Evolutionary conservation across 2,888 invertebrate genomes (phyloP), one percentile per base, ranked within the genome.

Genomic region (Drosophila percnosoma): DNA sequence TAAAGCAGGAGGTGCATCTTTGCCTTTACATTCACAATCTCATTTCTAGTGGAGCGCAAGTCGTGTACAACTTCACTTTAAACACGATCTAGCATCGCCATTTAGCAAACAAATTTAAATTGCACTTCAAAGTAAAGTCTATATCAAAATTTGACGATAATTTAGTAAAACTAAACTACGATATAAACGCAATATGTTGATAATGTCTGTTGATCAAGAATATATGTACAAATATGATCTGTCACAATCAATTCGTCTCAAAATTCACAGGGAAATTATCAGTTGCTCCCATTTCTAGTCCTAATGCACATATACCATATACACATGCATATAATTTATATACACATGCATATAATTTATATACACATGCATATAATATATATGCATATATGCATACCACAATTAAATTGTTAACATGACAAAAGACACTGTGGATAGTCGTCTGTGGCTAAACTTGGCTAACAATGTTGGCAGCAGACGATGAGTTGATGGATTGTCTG

Each of bases 401-500:
- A 52, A 33, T 33, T 8, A 29, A 33, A 31, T 27, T 11, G 52
- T 21, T 21, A 27, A 36, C 31, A 27, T 51, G 48, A 11, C 42
- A 72, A 53, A 59, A 40, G 34, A 61, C 15, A 51, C 29, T 31
- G 29, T 53, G 24, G 33, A 11, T 31, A 29, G 21, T 6, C 42
- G 33, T 54, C 42, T 51, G 62, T n/a, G 27, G 15, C 34, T 11
- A 31, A 70, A 74, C 67, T 66, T 78, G 54, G 52, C 74, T 36
- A 70, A 70, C 78, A 79, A 73, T 58, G 70, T 81, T 79, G 73
- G 48, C 55, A 52, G 58, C 62, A 75, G 59, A 49, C 67, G 52
- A 36, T 65, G 55, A 68, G 83, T 83, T 83, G 89, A 88, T 83
- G 83, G 71, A 89, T 80, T 67, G 82, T 68, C 36, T 66, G 42